Percentiles rank a stretch among this genome's conserved stretches.
These are phyloP conservation scores for Cyaniris semiargus DNA, from an alignment of 2,888 invertebrate genomes.

Conservation along the genomic window DNA sequence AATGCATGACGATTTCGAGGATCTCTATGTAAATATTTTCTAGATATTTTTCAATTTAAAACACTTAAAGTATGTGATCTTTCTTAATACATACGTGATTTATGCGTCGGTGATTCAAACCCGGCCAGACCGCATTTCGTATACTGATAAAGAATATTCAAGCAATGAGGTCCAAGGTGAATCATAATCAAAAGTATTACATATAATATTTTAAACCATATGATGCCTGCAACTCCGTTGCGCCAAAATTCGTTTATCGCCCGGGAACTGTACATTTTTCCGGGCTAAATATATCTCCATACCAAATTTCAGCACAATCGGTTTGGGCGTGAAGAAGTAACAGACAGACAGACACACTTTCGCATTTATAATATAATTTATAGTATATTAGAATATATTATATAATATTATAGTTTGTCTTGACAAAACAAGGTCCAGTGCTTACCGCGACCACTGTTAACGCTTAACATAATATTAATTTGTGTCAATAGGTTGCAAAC, in stretches of 20 bases:
- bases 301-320: too few species aligned
- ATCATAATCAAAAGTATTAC: background rate
- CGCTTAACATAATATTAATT: background rate
- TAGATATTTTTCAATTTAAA: background rate
- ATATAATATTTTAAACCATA: background rate
- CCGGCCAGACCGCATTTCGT: background rate
- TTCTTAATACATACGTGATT: background rate
- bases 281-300: too few species aligned
- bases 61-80: background rate
- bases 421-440: too few species aligned
- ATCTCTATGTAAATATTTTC: background rate
- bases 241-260: too few species aligned
- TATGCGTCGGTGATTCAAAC: background rate
- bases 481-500: slow-evolving; percentile 11
- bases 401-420: too few species aligned
- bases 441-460: background rate
- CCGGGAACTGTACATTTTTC: too few species aligned
- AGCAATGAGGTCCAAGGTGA: background rate
- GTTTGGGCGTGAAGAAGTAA: too few species aligned
- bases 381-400: too few species aligned
- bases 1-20: background rate
- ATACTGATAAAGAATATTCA: slow-evolving; percentile 1
- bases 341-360: too few species aligned
- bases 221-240: background rate
- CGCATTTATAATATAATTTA: too few species aligned